These are phyloP conservation scores for Pyrochroa serraticornis DNA, from an alignment of 2,888 invertebrate genomes.

Conservation along the genomic window DNA sequence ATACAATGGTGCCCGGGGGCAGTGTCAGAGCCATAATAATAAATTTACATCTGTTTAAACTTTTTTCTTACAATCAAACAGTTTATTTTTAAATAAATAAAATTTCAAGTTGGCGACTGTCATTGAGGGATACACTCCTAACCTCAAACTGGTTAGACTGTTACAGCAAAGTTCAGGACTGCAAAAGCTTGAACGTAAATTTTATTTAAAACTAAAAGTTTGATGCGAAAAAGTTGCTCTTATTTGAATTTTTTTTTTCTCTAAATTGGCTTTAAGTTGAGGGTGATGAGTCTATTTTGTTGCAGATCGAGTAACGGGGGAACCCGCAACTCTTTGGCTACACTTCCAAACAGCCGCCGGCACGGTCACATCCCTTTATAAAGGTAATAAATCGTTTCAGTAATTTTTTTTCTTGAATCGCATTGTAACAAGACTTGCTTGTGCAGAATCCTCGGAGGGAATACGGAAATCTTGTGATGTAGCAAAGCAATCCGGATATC, in stretches of 20 bases:
- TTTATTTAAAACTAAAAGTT: no score
- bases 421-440: neutral
- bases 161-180: no score
- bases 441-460: conserved; percentile 74
- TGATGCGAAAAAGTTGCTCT: no score
- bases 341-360: conserved; percentile 83
- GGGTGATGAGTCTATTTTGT: conserved; percentile 42
- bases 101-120: no score
- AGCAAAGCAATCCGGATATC: conserved; percentile 74
- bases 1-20: neutral
- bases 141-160: no score
- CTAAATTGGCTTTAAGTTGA: no score
- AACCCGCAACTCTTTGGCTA: conserved; percentile 72
- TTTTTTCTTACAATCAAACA: conserved; percentile 28
- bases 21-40: neutral
- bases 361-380: conserved; percentile 76
- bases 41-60: neutral
- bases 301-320: conserved; percentile 66
- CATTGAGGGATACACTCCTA: no score
- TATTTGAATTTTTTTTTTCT: no score
- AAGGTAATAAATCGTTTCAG: conserved; percentile 64
- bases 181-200: no score
- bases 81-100: no score
- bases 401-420: neutral
- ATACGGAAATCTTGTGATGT: conserved; percentile 71